phyloP scores from a whole-genome alignment of 2,113 vertebrate species.

The Pygoscelis antarcticus region DNA sequence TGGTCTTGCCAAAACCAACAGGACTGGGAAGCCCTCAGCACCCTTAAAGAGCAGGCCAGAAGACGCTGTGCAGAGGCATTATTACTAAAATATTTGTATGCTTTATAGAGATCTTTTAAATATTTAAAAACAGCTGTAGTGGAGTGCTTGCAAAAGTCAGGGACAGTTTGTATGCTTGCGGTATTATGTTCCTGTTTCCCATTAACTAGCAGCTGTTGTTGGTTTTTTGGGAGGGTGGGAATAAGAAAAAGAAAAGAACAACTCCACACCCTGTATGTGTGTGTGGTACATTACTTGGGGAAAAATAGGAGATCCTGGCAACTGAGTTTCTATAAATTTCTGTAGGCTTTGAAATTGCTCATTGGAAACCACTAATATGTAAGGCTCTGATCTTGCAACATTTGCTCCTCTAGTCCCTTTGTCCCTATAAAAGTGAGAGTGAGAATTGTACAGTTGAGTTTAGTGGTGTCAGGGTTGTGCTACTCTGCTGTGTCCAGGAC shows the following conservation, averaged over 20 bases:
- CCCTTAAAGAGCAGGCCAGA: neutral
- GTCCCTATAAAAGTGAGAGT: rapidly evolving
- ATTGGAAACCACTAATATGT: neutral
- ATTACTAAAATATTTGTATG: neutral
- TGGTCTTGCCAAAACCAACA: neutral
- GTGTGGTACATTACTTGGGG: neutral
- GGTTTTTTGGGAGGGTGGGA: neutral
- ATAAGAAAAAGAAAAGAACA: neutral
- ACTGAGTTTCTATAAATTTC: neutral
- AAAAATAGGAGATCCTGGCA: neutral
- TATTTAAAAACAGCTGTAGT: neutral
- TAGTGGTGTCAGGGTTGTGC: neutral
- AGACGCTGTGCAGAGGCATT: neutral
- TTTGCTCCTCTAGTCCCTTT: neutral
- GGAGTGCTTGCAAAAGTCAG: neutral
- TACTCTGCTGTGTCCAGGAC: rapidly evolving
- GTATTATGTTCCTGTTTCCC: slow-evolving; percentile 7
- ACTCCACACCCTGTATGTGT: neutral
- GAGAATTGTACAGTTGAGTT: neutral
- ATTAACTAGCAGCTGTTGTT: slow-evolving; percentile 45
- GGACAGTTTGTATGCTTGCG: neutral
- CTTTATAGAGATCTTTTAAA: neutral
- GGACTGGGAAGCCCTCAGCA: neutral
- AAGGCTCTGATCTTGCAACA: neutral
- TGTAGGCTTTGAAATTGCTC: neutral